Base-by-base conservation (phyloP, 2,113 vertebrate species). In the Dascyllus trimaculatus region DNA sequence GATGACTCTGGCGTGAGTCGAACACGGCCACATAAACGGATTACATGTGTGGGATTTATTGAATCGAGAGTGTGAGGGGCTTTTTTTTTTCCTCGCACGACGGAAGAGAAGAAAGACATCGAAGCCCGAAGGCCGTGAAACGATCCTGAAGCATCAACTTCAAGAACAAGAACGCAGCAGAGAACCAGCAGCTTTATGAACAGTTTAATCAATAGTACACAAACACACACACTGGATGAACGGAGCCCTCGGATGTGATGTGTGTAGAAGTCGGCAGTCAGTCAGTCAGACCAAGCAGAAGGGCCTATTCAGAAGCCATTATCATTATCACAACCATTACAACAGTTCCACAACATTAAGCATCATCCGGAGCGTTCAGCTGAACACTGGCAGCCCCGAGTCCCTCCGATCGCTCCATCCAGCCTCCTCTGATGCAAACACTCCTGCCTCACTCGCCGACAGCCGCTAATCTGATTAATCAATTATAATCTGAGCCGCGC, bases 271-370 rank as follows among this genome's bases (percentile, higher is more conserved):
- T 4, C 25, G 17, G 32, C 32, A 15, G 43, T 9, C 77, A 45
- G 43, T 9, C 77, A 45, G 61, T 81, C 85, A 68, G 35, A 61
- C 63, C 14, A 32, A 70, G 80, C 77, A 78, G 57, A 60, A 62
- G 78, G 9, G 54, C 56, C 85, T 53, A 65, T 84, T 84, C 48
- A 82, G 75, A 86, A 78, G 32, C 71, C 61, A 85, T 88, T 38
- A 86, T 74, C 82, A 77, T 88, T 32, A 78, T 80, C 76, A 85
- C 17, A 51, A 71, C 62, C 76, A 77, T 85, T 81, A 60, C 18
- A 71, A 26, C 11, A 52, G 78, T 78, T 87, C 75, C 75, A 69
- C 60, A 53, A 45, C 87, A 71, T 85, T 85, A 84, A 82, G 59
- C 80, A 71, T 75, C 82, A 64, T 63, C 62, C 49, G 48, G 52